phyloP scores from a whole-genome alignment of 2,797 vertebrate species.

The Alauda arvensis region DNA sequence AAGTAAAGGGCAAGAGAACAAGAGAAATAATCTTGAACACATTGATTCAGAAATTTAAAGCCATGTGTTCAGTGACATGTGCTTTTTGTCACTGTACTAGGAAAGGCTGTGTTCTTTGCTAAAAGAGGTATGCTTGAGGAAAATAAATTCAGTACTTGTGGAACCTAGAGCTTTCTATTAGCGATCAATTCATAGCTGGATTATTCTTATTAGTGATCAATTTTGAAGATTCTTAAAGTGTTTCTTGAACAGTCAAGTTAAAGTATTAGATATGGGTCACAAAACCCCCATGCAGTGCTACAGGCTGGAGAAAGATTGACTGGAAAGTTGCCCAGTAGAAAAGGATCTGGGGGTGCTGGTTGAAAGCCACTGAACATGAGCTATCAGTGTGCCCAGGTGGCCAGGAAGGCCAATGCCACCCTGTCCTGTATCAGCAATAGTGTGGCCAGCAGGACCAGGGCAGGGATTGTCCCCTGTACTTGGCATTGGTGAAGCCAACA shows the following conservation, averaged over 20 bases:
- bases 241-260: background rate
- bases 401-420: background rate
- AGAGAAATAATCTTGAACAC: background rate
- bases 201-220: background rate
- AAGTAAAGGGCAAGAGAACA: background rate
- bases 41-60: background rate
- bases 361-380: background rate
- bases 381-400: background rate
- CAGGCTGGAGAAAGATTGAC: no score
- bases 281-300: background rate
- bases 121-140: background rate
- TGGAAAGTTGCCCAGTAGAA: background rate
- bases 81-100: background rate
- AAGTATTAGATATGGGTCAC: background rate
- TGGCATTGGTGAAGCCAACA: background rate
- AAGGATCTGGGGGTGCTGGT: background rate
- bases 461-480: background rate
- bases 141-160: background rate
- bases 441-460: background rate
- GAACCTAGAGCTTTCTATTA: background rate
- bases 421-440: background rate
- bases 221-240: background rate
- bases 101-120: accelerated
- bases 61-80: accelerated
- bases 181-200: background rate